Evolutionary conservation across 1,140 invertebrate genomes (phyloP), one percentile per base, ranked within the genome.

Genomic region (Achatina immaculata): DNA sequence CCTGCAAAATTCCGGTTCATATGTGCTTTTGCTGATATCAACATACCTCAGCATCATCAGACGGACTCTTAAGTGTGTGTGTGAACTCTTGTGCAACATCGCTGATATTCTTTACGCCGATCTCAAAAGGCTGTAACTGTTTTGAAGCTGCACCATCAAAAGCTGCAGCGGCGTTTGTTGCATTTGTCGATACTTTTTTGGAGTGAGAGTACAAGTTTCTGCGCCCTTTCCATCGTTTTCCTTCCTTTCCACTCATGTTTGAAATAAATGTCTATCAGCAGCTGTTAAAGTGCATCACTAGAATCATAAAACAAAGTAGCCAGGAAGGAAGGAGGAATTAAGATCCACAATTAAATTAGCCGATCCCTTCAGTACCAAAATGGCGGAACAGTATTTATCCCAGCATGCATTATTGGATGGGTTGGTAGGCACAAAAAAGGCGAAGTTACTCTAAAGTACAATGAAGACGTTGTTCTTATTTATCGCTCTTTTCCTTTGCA

Each of bases 311-410:
- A 62, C 58, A 62, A 21, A 28, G 58, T 62, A 62, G 28, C 2
- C 58, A 62, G 58, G 58, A 62, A 9, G 58, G 58, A 31, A 2
- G 28, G 58, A n/a, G n/a, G n/a, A n/a, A 62, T 62, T 31, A 62
- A 62, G 31, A 34, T 62, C 31, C 58, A 62, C 38, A 19, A 68
- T 78, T 45, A 40, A 78, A 43, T 24, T 62, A 68, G 58, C 58
- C 31, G 19, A 36, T n/a, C 65, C 31, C 21, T 78, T 45, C 68
- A 55, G 34, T 71, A 71, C 43, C 78, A 80, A 80, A 80, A 80
- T 80, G 78, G 78, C 78, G 78, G 78, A 80, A 80, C 76, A 68
- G 45, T 48, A 42, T 80, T 58, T 62, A 36, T 42, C 78, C 78
- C 78, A 40, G 78, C 55, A 80, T 80, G 78, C 78, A 55, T 21